Percentiles rank a stretch among this genome's conserved stretches.
Conservation (phyloP, 2,888 invertebrate species). For the Acleris literana region DNA sequence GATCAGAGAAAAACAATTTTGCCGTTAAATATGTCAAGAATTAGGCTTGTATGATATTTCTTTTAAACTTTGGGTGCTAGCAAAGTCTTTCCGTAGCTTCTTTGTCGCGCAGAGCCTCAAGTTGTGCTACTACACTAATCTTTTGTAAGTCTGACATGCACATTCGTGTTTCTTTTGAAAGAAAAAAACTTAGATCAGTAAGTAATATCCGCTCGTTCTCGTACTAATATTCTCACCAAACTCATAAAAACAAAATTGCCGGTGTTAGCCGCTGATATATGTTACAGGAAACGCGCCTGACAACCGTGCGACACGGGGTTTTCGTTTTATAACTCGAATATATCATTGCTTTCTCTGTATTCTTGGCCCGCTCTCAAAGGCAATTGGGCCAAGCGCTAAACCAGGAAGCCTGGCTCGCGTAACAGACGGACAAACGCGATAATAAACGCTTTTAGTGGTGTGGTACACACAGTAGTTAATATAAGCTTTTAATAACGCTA, state of each 20-base stretch:
- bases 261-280: constrained; percentile 55
- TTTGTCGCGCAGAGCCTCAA: too few relatives aligned
- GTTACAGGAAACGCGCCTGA: constrained; percentile 58
- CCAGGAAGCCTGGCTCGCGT: constrained; percentile 57
- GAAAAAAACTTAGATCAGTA: too few relatives aligned
- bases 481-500: constrained; percentile 10
- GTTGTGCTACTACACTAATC: too few relatives aligned
- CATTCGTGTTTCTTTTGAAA: too few relatives aligned
- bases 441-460: constrained; percentile 7
- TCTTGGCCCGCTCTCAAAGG: constrained; percentile 74
- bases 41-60: too few relatives aligned
- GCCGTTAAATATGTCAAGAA: too few relatives aligned
- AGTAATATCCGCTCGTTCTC: too few relatives aligned
- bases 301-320: constrained; percentile 54
- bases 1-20: too few relatives aligned
- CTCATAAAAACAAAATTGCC: constrained; percentile 41
- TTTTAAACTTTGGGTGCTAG: too few relatives aligned
- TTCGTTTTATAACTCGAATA: constrained; percentile 61
- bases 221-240: background rate
- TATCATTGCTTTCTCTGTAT: constrained; percentile 70
- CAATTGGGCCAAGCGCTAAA: constrained; percentile 66
- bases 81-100: too few relatives aligned
- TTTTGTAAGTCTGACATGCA: too few relatives aligned
- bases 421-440: constrained; percentile 24
- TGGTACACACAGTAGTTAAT: constrained; percentile 11